phyloP scores from a whole-genome alignment of 2,888 invertebrate species.

The Cheilosia scutellata region DNA sequence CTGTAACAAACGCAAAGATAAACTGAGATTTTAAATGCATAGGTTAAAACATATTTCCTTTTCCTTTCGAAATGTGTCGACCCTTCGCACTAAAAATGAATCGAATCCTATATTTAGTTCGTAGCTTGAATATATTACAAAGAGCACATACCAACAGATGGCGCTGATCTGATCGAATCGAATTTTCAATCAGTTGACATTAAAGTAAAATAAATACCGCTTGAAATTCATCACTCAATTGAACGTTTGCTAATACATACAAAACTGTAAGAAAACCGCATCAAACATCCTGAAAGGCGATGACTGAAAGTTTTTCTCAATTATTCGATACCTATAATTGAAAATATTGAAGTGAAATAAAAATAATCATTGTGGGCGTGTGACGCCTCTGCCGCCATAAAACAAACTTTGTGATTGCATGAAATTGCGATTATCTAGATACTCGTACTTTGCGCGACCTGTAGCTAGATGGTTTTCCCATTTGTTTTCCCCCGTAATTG shows the following conservation, averaged over 20 bases:
- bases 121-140: too few species aligned
- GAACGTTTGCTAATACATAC: too few species aligned
- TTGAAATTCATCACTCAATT: too few species aligned
- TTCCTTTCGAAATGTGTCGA: not conserved
- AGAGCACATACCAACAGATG: not conserved
- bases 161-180: not conserved
- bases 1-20: too few species aligned
- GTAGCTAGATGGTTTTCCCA: not conserved
- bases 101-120: not conserved
- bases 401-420: constrained; percentile 48
- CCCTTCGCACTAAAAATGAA: not conserved
- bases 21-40: too few species aligned
- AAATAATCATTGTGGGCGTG: constrained; percentile 54
- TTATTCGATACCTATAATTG: constrained; percentile 1
- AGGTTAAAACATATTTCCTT: too few species aligned
- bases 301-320: constrained; percentile 11
- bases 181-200: too few species aligned
- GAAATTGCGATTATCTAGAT: constrained; percentile 50
- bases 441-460: constrained; percentile 7
- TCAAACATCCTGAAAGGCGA: too few species aligned
- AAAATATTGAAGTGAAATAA: not conserved
- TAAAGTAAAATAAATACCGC: too few species aligned
- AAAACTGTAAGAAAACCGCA: too few species aligned
- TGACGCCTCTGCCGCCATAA: constrained; percentile 13
- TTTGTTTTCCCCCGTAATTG: constrained; percentile 8